phyloP scores from a whole-genome alignment of 2,888 invertebrate species.

The Cataglyphis albicans region DNA sequence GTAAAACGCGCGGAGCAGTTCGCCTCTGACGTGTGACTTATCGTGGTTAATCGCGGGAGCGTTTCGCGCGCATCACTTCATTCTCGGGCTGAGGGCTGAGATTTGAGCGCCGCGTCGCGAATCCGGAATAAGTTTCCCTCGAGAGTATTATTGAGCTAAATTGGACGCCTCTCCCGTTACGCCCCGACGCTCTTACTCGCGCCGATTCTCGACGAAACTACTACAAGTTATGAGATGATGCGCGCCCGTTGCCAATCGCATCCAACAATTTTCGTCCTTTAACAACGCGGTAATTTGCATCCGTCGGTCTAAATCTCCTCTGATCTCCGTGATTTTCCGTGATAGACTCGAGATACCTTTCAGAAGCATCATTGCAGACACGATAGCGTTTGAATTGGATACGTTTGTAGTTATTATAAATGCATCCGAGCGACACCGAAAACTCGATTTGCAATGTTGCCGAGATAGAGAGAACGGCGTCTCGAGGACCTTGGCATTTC shows the following conservation, averaged over 20 bases:
- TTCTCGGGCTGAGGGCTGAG: constrained; percentile 22
- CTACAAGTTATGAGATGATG: neutral
- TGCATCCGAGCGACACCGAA: neutral
- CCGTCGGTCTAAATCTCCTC: neutral
- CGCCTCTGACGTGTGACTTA: constrained; percentile 39
- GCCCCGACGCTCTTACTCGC: neutral
- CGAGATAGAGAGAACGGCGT: neutral
- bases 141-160: constrained; percentile 24
- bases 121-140: neutral
- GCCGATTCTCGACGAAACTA: neutral
- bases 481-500: constrained; percentile 13
- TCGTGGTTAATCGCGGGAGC: constrained; percentile 41
- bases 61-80: constrained; percentile 3
- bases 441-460: neutral
- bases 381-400: neutral
- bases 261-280: neutral
- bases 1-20: constrained; percentile 20
- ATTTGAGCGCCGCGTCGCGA: constrained; percentile 30
- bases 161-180: neutral
- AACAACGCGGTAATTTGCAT: neutral
- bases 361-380: too few species aligned
- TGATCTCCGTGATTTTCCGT: neutral
- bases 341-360: neutral
- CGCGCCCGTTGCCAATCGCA: neutral
- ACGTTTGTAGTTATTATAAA: neutral